These are phyloP conservation scores for Aradophagus sp. DNA, from an alignment of 1,140 invertebrate genomes.

Conservation along the genomic window DNA sequence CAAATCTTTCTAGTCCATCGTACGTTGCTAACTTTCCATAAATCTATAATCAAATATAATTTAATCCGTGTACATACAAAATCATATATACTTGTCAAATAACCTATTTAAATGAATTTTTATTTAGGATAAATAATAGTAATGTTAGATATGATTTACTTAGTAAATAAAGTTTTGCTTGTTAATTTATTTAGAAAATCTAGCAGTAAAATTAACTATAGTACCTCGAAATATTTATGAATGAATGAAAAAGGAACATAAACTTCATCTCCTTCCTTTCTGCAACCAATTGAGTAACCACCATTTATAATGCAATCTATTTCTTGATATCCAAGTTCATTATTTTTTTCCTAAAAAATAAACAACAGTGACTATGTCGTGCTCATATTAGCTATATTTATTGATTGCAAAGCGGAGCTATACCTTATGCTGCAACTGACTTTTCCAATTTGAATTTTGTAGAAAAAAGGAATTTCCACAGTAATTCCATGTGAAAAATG, in stretches of 20 bases:
- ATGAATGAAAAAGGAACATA: constrained; percentile 95
- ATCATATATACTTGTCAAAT: background rate
- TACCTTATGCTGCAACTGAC: constrained; percentile 76
- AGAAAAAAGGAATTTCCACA: constrained; percentile 67
- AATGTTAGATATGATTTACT: no score
- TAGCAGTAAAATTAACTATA: constrained; percentile 2
- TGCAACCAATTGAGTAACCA: constrained; percentile 88
- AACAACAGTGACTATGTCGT: no score
- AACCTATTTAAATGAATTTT: background rate
- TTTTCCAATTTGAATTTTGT: constrained; percentile 69
- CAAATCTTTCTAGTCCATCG: constrained; percentile 85
- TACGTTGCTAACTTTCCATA: constrained; percentile 84
- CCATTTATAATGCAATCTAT: constrained; percentile 94
- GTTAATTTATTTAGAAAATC: no score
- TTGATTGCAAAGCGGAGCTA: constrained; percentile 1
- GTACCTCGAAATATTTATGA: constrained; percentile 94
- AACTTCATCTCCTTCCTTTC: constrained; percentile 89
- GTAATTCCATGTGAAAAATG: constrained; percentile 71
- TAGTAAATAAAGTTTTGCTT: no score
- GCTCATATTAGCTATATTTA: no score
- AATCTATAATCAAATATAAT: constrained; percentile 73
- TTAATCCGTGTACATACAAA: no score
- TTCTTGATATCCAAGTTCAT: constrained; percentile 78
- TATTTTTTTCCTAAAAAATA: constrained; percentile 60
- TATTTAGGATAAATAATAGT: background rate